These are phyloP conservation scores for Crocallis elinguaria DNA, from an alignment of 2,888 invertebrate species.

Conservation along the genomic window DNA sequence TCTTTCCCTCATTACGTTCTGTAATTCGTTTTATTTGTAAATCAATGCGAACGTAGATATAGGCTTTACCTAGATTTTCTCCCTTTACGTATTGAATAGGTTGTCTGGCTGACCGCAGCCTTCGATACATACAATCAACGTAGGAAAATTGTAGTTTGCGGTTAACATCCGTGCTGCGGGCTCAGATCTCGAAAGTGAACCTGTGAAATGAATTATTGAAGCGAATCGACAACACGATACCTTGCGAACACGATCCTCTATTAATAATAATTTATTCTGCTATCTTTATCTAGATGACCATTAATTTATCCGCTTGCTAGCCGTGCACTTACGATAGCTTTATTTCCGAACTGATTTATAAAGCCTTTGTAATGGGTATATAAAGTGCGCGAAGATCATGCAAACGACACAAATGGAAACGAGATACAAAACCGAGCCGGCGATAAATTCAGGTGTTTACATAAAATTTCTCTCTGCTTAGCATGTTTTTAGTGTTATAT, in stretches of 20 bases:
- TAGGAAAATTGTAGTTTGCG: constrained; percentile 67
- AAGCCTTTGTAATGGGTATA: constrained; percentile 20
- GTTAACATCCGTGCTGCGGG: constrained; percentile 68
- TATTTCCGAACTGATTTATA: constrained; percentile 32
- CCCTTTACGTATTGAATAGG: constrained; percentile 50
- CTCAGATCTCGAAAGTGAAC: constrained; percentile 76
- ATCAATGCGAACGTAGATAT: constrained; percentile 57
- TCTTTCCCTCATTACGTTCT: constrained; percentile 51
- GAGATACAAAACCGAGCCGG: constrained; percentile 2
- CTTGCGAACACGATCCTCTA: constrained; percentile 60
- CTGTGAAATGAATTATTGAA: constrained; percentile 79
- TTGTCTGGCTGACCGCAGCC: constrained; percentile 41
- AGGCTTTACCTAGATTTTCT: constrained; percentile 56
- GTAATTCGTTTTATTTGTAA: constrained; percentile 51
- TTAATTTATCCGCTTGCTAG: constrained; percentile 36
- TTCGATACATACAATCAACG: constrained; percentile 51
- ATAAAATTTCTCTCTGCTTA: constrained; percentile 29
- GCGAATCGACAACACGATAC: constrained; percentile 72
- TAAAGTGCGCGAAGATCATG: constrained; percentile 25
- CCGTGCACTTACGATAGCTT: constrained; percentile 36
- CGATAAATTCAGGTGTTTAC: constrained; percentile 26
- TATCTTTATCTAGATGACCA: constrained; percentile 39
- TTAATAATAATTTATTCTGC: constrained; percentile 49
- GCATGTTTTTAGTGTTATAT: constrained; percentile 47
- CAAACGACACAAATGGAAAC: constrained; percentile 23